phyloP scores from a whole-genome alignment of 2,888 invertebrate genomes.

The Parochlus steinenii region DNA sequence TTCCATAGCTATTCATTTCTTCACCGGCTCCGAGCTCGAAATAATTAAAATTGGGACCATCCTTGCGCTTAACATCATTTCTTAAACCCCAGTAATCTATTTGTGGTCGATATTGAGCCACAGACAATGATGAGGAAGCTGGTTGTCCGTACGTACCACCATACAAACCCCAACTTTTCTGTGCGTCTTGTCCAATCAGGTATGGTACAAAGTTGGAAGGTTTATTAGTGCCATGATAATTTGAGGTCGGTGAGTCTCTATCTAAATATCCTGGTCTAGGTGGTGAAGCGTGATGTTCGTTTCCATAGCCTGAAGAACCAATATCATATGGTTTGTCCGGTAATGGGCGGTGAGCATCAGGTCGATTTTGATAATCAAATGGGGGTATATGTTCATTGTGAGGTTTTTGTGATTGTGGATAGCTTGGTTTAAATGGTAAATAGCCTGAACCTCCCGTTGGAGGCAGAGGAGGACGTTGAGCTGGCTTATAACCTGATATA shows the following conservation, averaged over 20 bases:
- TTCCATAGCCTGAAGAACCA: too few species aligned
- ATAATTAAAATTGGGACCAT: conserved; percentile 28
- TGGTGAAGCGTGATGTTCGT: conserved; percentile 12
- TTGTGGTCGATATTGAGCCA: conserved; percentile 27
- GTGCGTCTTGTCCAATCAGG: conserved; percentile 33
- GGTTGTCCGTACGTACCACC: conserved; percentile 38
- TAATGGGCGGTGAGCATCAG: conserved; percentile 12
- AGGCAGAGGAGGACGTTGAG: neutral
- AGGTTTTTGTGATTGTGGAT: neutral
- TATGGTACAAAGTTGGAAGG: conserved; percentile 35
- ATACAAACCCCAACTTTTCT: conserved; percentile 42
- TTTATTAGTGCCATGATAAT: conserved; percentile 13
- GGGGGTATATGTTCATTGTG: conserved; percentile 10
- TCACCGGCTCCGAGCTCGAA: conserved; percentile 29
- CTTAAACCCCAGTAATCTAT: conserved; percentile 37
- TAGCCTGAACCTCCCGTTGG: too few species aligned
- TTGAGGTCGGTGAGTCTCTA: conserved; percentile 7
- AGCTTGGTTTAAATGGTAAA: neutral
- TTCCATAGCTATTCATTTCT: conserved; percentile 22
- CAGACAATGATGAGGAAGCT: conserved; percentile 21
- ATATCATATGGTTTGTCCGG: conserved; percentile 12
- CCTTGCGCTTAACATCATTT: conserved; percentile 25
- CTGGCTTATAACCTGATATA: too few species aligned
- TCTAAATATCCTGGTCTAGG: conserved; percentile 11
- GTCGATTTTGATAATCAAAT: conserved; percentile 10